A percentile compares a stretch with the other conserved stretches of the same genome.
Evolutionary conservation across 2,797 vertebrate genomes (phyloP).

Genomic region (Monodelphis domestica): DNA sequence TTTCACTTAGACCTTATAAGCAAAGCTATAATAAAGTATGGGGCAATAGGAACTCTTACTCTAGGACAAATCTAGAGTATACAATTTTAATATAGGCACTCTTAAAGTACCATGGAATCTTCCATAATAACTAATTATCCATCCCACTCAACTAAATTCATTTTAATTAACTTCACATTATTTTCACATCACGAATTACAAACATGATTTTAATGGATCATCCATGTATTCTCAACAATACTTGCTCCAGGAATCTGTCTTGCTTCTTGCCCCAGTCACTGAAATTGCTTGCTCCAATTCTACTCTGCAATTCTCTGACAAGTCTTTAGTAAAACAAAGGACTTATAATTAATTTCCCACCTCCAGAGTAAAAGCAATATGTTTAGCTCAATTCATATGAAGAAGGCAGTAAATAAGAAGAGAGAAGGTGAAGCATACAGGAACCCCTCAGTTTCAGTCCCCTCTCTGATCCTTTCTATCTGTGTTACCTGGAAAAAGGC

Average conservation of each 20-base stretch:
- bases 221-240: not conserved
- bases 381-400: not conserved
- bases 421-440: not conserved
- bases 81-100: not conserved
- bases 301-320: not conserved
- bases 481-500: not conserved
- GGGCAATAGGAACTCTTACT: not conserved
- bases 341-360: not conserved
- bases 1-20: not conserved
- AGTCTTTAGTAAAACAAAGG: not conserved
- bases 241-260: not conserved
- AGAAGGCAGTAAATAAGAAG: not conserved
- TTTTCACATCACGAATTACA: not conserved
- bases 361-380: slow-evolving; percentile 18
- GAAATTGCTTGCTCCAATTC: not conserved
- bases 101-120: not conserved
- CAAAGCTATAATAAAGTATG: not conserved
- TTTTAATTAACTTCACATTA: not conserved
- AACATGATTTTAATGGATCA: not conserved
- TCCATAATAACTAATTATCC: not conserved
- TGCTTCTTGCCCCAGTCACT: not conserved
- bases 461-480: not conserved
- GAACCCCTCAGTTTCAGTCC: not conserved
- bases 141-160: not conserved
- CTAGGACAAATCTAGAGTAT: not conserved